Evolutionary conservation across 2,888 invertebrate genomes (phyloP), one percentile per base, ranked within the genome.

Genomic region (Pediacus dermestoides): DNA sequence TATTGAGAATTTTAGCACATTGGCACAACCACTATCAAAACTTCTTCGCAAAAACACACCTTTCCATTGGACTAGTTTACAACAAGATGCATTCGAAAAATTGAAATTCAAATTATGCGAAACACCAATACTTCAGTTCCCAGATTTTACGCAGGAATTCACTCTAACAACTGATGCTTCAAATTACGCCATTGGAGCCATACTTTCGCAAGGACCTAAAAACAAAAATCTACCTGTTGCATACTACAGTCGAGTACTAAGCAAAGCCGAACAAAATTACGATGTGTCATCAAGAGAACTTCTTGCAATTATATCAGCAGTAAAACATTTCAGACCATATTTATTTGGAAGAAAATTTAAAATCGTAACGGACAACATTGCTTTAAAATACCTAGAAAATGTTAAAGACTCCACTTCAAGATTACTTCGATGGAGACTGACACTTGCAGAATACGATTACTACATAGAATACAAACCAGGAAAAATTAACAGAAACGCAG

Each of bases 141-240:
- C 62, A 4, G 53, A 63, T 45, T 60, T 57, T 40, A 21, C 34
- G 1, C 40, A 48, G 45, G 28, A 38, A 32, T 63, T 56, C 37
- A 50, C 38, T 39, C 37, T 57, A n/a, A 55, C 53, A 3, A 64
- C 52, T 10, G 63, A 51, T 30, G 61, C 50, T 15, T 55, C 50
- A 13, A 55, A 52, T 21, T 52, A 38, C 35, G 59, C 53, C 6
- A 44, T 53, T 11, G 58, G 52, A 12, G 45, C 53, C 3, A 53
- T 63, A 2, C 34, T 60, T 2, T 51, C 57, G 1, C 64, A 66
- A 40, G 27, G 31, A n/a, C 7, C 4, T 9, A 4, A 25, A 6
- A 10, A 25, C 10, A 9, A 7, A 3, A 28, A 28, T 11, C n/a
- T 28, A 3, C 28, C 28, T 13, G 14, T 28, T 13, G 28, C 28